Percentiles rank a stretch among this genome's conserved stretches.
These are phyloP conservation scores for Pseudopleuronectes americanus DNA, from an alignment of 2,797 vertebrate species.

Conservation along the genomic window DNA sequence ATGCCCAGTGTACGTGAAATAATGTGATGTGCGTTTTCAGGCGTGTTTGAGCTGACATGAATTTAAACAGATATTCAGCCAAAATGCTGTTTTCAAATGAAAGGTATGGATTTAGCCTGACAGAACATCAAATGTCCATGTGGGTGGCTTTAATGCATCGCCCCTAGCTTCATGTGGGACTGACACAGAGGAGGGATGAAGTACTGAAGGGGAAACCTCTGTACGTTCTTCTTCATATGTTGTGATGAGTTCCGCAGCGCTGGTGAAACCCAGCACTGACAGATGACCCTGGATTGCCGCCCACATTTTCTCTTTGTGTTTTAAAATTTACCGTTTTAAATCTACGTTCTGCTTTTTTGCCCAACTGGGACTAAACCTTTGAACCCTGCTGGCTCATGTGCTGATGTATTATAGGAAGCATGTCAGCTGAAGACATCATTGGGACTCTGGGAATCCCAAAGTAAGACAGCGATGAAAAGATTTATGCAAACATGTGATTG, in stretches of 20 bases:
- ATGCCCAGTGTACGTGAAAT: too few relatives aligned
- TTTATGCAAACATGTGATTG: conserved; percentile 36
- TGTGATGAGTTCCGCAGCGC: conserved; percentile 62
- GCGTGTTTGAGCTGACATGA: too few relatives aligned
- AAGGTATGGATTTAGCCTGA: background rate
- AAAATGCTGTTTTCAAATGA: too few relatives aligned
- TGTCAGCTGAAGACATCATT: conserved; percentile 42
- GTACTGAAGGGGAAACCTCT: conserved; percentile 42
- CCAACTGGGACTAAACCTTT: conserved; percentile 49
- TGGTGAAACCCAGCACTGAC: conserved; percentile 61
- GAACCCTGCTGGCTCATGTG: conserved; percentile 44
- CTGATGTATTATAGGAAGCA: conserved; percentile 53
- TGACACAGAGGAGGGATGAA: conserved; percentile 30
- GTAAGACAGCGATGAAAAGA: conserved; percentile 41
- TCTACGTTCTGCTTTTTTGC: conserved; percentile 27
- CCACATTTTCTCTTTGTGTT: conserved; percentile 35
- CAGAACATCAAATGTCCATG: conserved; percentile 1
- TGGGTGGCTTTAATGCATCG: conserved; percentile 42
- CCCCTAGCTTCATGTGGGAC: conserved; percentile 22
- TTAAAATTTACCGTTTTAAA: conserved; percentile 50
- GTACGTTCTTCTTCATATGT: conserved; percentile 34
- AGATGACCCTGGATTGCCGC: conserved; percentile 27
- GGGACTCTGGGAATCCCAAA: conserved; percentile 48
- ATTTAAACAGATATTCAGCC: too few relatives aligned
- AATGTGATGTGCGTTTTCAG: too few relatives aligned